A percentile compares a stretch with the other conserved stretches of the same genome.
Evolutionary conservation across 2,888 invertebrate species (phyloP).

Genomic region (Conus canariensis): DNA sequence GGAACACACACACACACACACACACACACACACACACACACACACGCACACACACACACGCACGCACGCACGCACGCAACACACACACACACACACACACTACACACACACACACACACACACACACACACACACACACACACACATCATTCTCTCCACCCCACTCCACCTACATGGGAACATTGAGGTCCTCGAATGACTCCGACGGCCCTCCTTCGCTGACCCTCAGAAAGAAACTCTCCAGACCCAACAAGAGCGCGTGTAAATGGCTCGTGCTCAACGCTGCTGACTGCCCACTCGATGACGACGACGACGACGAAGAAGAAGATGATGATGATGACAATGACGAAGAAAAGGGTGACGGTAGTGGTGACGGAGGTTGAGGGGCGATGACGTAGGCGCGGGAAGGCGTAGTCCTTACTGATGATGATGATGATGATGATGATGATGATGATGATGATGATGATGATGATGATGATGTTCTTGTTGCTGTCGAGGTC

Average conservation of each 20-base stretch:
- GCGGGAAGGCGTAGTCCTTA: not conserved
- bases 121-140: not conserved
- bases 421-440: not conserved
- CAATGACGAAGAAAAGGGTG: not conserved
- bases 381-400: not conserved
- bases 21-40: not conserved
- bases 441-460: not conserved
- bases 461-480: not conserved
- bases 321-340: not conserved
- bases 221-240: conserved; percentile 56
- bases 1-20: conserved; percentile 1
- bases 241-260: conserved; percentile 60
- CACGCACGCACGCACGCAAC: conserved; percentile 24
- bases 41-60: not conserved
- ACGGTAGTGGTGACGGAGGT: not conserved
- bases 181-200: conserved; percentile 57
- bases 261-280: conserved; percentile 63
- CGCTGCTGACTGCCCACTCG: conserved; percentile 32
- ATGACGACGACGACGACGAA: not conserved
- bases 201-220: conserved; percentile 48
- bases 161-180: conserved; percentile 48
- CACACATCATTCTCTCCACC: no score
- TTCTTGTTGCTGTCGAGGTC: not conserved
- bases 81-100: not conserved
- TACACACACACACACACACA: conserved; percentile 15